A percentile compares a stretch with the other conserved stretches of the same genome.
Evolutionary conservation across 2,888 invertebrate genomes (phyloP).

Genomic region (Pseudococcus jackbeardsleyi): DNA sequence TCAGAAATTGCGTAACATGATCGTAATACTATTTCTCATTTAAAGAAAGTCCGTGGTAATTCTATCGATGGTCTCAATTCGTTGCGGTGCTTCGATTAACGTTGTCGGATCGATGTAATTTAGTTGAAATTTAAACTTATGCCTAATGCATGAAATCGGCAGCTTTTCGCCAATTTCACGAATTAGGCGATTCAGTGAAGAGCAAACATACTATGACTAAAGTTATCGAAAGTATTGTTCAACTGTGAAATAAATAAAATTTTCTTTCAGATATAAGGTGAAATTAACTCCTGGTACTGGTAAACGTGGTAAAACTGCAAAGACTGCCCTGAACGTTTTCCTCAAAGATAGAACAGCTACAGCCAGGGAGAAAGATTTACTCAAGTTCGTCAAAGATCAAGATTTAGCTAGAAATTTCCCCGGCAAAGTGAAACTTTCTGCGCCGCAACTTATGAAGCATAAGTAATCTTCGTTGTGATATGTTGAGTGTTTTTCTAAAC

Average conservation of each 20-base stretch:
- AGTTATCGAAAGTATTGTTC: too few species aligned
- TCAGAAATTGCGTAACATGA: too few species aligned
- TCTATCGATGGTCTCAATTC: too few species aligned
- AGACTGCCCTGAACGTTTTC: slow-evolving; percentile 91
- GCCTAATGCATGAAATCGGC: too few species aligned
- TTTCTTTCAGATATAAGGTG: slow-evolving; percentile 83
- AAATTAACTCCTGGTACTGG: slow-evolving; percentile 95
- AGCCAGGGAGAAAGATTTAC: slow-evolving; percentile 86
- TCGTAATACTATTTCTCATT: too few species aligned
- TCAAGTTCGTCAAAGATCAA: slow-evolving; percentile 94
- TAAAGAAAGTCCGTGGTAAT: too few species aligned
- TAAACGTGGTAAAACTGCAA: slow-evolving; percentile 95
- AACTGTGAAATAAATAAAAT: slow-evolving; percentile 6
- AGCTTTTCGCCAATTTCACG: too few species aligned
- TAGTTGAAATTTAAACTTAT: too few species aligned
- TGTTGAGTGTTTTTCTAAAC: not conserved
- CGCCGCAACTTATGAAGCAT: slow-evolving; percentile 79
- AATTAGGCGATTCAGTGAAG: too few species aligned
- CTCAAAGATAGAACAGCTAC: slow-evolving; percentile 82
- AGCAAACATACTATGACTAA: too few species aligned
- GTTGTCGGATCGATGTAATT: too few species aligned
- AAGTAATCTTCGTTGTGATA: slow-evolving; percentile 31
- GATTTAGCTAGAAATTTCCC: slow-evolving; percentile 94
- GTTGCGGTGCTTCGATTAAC: too few species aligned
- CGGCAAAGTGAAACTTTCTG: slow-evolving; percentile 95